These are phyloP conservation scores for Phalanger gymnotis DNA, from an alignment of 2,797 vertebrate species.

Conservation along the genomic window DNA sequence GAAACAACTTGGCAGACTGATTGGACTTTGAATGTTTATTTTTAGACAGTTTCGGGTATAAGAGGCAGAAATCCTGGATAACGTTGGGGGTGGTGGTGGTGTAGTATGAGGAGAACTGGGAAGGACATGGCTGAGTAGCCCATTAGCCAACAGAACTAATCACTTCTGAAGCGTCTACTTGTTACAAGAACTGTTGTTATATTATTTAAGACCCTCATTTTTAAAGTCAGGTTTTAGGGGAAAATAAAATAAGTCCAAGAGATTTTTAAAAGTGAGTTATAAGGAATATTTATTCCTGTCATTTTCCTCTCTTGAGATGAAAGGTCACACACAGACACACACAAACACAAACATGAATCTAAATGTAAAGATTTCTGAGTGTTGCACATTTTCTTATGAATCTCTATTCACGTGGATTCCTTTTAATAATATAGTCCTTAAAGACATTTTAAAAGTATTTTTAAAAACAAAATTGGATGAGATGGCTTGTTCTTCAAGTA, in stretches of 20 bases:
- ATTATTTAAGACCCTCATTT: background rate
- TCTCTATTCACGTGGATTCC: background rate
- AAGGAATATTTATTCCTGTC: background rate
- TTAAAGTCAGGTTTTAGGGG: constrained; percentile 44
- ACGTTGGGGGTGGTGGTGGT: background rate
- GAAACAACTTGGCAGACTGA: background rate
- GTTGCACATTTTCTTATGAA: background rate
- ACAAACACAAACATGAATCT: background rate
- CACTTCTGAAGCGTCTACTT: background rate
- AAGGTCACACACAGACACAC: background rate
- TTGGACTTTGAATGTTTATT: background rate
- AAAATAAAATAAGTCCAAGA: constrained; percentile 13
- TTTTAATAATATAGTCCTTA: background rate
- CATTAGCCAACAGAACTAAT: background rate
- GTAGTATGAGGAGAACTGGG: constrained; percentile 38
- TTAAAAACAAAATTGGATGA: background rate
- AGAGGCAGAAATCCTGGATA: background rate
- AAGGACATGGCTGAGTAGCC: background rate
- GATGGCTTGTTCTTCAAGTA: background rate
- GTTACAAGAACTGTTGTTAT: background rate
- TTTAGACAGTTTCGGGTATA: constrained; percentile 10
- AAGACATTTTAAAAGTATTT: background rate
- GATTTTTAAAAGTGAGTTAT: too few species aligned
- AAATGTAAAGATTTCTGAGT: background rate
- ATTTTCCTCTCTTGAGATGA: background rate